phyloP scores from a whole-genome alignment of 1,140 invertebrate genomes.

The Megalonaias nervosa region DNA sequence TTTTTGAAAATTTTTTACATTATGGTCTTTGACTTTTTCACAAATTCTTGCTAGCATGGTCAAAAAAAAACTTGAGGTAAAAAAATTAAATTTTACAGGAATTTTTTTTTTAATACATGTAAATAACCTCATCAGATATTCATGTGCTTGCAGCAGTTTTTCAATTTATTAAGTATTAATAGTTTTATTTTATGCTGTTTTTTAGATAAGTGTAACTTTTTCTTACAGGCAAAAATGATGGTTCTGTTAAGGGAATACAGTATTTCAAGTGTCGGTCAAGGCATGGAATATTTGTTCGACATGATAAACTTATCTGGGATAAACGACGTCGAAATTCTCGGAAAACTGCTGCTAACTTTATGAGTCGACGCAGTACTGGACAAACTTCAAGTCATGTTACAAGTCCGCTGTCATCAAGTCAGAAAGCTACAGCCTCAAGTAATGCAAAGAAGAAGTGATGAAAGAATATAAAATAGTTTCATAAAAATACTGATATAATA shows the following conservation, averaged over 20 bases:
- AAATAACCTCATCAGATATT: too few relatives aligned
- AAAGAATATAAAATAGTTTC: too few relatives aligned
- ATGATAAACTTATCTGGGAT: constrained; percentile 69
- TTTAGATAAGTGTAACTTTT: not conserved
- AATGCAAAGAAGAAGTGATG: too few relatives aligned
- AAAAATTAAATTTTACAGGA: not conserved
- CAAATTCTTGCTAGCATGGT: too few relatives aligned
- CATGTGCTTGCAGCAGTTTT: too few relatives aligned
- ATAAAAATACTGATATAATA: too few relatives aligned
- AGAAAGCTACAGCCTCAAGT: too few relatives aligned
- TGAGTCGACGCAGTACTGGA: constrained; percentile 4
- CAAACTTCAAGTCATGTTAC: too few relatives aligned
- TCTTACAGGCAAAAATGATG: constrained; percentile 91
- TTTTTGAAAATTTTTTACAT: too few relatives aligned
- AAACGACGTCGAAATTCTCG: constrained; percentile 61
- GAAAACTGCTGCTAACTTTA: constrained; percentile 36
- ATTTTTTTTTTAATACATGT: not conserved
- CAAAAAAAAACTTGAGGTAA: too few relatives aligned
- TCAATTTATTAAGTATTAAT: not conserved
- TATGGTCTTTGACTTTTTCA: too few relatives aligned
- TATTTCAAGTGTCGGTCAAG: constrained; percentile 92
- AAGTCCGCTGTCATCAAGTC: too few relatives aligned
- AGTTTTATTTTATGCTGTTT: not conserved
- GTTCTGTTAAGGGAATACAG: constrained; percentile 88
- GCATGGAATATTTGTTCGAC: constrained; percentile 90